These are phyloP conservation scores for Leucophenga maculata DNA, from an alignment of 2,888 invertebrate species.

Conservation along the genomic window DNA sequence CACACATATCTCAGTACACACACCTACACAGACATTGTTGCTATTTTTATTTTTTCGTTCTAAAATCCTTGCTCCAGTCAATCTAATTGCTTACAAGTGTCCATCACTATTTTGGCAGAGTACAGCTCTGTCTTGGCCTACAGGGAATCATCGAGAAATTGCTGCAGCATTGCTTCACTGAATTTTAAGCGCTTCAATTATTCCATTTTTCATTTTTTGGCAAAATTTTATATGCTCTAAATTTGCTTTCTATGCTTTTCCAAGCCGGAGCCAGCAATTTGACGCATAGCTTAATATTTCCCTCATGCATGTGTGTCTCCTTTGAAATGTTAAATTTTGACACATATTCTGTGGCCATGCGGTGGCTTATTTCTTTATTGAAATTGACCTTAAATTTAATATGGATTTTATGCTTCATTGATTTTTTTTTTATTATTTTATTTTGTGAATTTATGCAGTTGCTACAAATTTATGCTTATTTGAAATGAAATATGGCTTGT, in stretches of 20 bases:
- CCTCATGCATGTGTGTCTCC: neutral
- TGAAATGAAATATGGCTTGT: no score
- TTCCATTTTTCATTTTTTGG: slow-evolving; percentile 3
- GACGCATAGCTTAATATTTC: slow-evolving; percentile 2
- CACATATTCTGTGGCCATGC: slow-evolving; percentile 11
- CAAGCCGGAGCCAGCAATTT: neutral
- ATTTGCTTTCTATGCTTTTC: neutral
- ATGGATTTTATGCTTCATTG: slow-evolving; percentile 16
- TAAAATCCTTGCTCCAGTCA: slow-evolving; percentile 18
- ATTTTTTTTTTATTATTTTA: no score
- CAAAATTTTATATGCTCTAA: neutral
- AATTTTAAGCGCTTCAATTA: neutral
- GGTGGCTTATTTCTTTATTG: neutral
- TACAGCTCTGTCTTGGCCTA: slow-evolving; percentile 4
- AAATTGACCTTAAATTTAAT: slow-evolving; percentile 9
- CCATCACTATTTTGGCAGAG: slow-evolving; percentile 21
- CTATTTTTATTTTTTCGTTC: neutral
- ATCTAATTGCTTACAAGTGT: slow-evolving; percentile 26
- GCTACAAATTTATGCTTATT: no score
- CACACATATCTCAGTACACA: neutral
- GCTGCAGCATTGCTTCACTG: slow-evolving; percentile 18
- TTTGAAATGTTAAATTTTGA: slow-evolving; percentile 22
- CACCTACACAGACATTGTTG: neutral
- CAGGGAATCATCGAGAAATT: neutral
- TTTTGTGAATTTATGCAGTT: neutral